Conservation (phyloP, 1,140 invertebrate genomes). For the Bombus impatiens region DNA sequence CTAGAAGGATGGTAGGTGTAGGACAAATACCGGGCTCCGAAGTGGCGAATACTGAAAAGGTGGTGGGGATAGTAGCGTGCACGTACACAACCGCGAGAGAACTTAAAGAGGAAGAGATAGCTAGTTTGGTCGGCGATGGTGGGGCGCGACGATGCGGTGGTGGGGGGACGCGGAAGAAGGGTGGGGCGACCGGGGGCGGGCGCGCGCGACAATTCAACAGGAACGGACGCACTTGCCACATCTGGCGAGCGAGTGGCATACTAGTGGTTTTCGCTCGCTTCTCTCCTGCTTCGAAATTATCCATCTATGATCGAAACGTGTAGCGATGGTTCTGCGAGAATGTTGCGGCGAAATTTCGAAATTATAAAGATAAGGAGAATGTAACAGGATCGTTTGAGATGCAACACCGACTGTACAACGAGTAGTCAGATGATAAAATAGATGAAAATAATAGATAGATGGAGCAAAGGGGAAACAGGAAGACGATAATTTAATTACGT, state of each 20-base stretch:
- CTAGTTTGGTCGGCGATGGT: slow-evolving; percentile 68
- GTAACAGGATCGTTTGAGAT: neutral
- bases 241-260: slow-evolving; percentile 77
- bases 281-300: neutral
- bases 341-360: neutral
- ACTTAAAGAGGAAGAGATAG: slow-evolving; percentile 77
- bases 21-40: slow-evolving; percentile 69
- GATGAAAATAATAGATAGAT: neutral
- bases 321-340: neutral
- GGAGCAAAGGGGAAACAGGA: neutral
- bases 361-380: too few species aligned
- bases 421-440: neutral
- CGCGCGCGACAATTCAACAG: slow-evolving; percentile 80
- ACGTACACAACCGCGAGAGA: slow-evolving; percentile 66
- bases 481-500: neutral
- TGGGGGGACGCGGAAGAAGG: slow-evolving; percentile 66
- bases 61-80: slow-evolving; percentile 67
- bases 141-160: slow-evolving; percentile 48
- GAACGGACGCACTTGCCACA: slow-evolving; percentile 77
- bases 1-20: slow-evolving; percentile 66
- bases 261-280: slow-evolving; percentile 47
- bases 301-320: neutral
- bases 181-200: slow-evolving; percentile 78
- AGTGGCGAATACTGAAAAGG: slow-evolving; percentile 66
- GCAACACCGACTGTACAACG: neutral